These are phyloP conservation scores for Hofmannophila pseudospretella DNA, from an alignment of 2,888 invertebrate species.

Conservation along the genomic window DNA sequence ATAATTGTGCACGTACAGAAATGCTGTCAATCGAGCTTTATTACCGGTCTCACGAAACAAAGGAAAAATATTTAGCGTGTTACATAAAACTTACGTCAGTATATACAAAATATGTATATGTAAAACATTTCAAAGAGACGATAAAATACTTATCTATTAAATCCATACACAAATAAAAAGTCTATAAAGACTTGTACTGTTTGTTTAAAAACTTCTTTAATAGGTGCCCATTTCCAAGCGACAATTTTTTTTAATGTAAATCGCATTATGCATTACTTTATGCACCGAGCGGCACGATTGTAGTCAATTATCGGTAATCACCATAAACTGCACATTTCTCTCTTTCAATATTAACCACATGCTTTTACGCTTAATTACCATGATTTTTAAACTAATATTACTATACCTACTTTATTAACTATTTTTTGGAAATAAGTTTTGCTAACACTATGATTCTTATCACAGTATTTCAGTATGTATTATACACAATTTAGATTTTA, in stretches of 20 bases:
- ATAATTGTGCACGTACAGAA: not conserved
- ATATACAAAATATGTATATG: too few relatives aligned
- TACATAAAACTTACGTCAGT: too few relatives aligned
- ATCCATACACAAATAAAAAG: too few relatives aligned
- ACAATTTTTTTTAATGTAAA: too few relatives aligned
- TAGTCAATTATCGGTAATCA: constrained; percentile 4
- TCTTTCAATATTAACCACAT: constrained; percentile 6
- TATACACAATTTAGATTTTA: constrained; percentile 22
- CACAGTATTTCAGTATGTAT: constrained; percentile 15
- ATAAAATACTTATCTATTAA: too few relatives aligned
- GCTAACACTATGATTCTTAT: too few relatives aligned
- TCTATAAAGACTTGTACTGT: too few relatives aligned
- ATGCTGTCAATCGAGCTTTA: not conserved
- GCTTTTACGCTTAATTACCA: constrained; percentile 11
- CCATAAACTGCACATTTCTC: constrained; percentile 9
- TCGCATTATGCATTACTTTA: too few relatives aligned
- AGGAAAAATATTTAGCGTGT: too few relatives aligned
- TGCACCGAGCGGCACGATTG: not conserved
- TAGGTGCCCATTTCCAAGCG: too few relatives aligned
- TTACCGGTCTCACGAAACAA: not conserved
- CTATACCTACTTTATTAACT: not conserved
- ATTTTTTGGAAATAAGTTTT: not conserved
- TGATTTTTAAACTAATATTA: not conserved
- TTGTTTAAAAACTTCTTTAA: too few relatives aligned
- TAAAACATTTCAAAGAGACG: too few relatives aligned